Evolutionary conservation across 64 coral and sea anemone genomes (phyloP).

Genomic region (Acropora tenuis): DNA sequence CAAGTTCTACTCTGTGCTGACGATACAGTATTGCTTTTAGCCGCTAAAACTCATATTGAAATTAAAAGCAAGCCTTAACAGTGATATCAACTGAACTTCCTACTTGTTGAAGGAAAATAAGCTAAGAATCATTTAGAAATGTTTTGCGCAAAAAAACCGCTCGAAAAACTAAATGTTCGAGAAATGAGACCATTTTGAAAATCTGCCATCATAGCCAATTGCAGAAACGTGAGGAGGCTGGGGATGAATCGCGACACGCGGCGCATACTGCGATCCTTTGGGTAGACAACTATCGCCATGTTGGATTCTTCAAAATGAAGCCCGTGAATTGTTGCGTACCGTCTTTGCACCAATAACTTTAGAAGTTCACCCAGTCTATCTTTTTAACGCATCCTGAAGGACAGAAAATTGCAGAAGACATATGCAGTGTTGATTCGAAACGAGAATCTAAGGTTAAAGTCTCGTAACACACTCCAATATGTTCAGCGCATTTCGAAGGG

Average conservation of each 20-base stretch:
- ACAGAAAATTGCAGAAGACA: constrained; percentile 13
- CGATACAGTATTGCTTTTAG: no score
- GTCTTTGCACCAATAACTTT: constrained; percentile 54
- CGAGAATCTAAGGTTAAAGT: constrained; percentile 53
- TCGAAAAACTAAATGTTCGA: no score
- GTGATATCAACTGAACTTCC: no score
- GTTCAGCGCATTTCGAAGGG: constrained; percentile 50
- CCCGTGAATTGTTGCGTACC: constrained; percentile 51
- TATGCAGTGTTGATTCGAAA: constrained; percentile 34
- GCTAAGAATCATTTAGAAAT: no score
- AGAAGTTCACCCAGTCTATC: constrained; percentile 11
- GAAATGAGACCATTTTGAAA: no score
- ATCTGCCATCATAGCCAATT: background rate
- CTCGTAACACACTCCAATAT: constrained; percentile 52
- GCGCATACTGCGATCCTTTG: background rate
- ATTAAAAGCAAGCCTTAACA: no score
- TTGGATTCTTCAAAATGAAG: background rate
- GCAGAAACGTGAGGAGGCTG: constrained; percentile 8
- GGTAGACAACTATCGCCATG: constrained; percentile 2
- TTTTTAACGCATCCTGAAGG: constrained; percentile 59
- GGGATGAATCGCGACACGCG: constrained; percentile 7
- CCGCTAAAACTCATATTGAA: no score
- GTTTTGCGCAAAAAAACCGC: no score
- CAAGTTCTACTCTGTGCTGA: no score
- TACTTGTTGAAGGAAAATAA: no score